Conservation (phyloP, 2,888 invertebrate genomes). For the Epistrophe grossulariae region DNA sequence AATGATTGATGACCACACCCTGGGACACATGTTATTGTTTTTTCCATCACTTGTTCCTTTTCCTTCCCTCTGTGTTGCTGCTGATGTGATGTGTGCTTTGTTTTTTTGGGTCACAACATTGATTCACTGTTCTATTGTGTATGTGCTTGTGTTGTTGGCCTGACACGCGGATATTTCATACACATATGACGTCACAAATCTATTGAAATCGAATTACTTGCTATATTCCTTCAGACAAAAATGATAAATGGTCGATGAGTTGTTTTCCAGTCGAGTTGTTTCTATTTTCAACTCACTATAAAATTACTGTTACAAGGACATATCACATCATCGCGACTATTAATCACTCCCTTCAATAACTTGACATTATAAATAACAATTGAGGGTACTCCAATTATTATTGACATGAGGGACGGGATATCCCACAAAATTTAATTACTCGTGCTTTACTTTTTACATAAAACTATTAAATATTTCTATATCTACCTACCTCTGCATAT, state of each 20-base stretch:
- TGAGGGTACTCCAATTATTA: slow-evolving; percentile 50
- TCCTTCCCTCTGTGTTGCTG: neutral
- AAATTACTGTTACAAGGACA: slow-evolving; percentile 63
- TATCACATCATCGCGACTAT: slow-evolving; percentile 64
- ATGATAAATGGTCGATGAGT: slow-evolving; percentile 62
- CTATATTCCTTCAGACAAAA: slow-evolving; percentile 15
- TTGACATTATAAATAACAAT: slow-evolving; percentile 13
- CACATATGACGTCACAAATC: slow-evolving; percentile 69
- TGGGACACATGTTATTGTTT: slow-evolving; percentile 37
- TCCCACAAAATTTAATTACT: slow-evolving; percentile 63
- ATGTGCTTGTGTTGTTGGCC: slow-evolving; percentile 22
- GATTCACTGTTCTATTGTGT: slow-evolving; percentile 64
- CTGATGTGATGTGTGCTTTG: slow-evolving; percentile 6
- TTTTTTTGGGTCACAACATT: slow-evolving; percentile 64
- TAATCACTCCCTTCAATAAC: slow-evolving; percentile 48
- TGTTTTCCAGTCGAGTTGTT: slow-evolving; percentile 44
- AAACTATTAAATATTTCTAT: neutral
- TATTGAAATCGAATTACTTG: slow-evolving; percentile 51
- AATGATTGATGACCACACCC: slow-evolving; percentile 70
- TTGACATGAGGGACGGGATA: slow-evolving; percentile 17
- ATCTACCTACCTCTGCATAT: neutral
- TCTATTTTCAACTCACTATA: slow-evolving; percentile 19
- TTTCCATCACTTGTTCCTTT: slow-evolving; percentile 4
- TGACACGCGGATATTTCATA: slow-evolving; percentile 58
- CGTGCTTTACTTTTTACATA: slow-evolving; percentile 9